Conservation (phyloP, 2,888 invertebrate genomes). For the Ephialtes manifestator region DNA sequence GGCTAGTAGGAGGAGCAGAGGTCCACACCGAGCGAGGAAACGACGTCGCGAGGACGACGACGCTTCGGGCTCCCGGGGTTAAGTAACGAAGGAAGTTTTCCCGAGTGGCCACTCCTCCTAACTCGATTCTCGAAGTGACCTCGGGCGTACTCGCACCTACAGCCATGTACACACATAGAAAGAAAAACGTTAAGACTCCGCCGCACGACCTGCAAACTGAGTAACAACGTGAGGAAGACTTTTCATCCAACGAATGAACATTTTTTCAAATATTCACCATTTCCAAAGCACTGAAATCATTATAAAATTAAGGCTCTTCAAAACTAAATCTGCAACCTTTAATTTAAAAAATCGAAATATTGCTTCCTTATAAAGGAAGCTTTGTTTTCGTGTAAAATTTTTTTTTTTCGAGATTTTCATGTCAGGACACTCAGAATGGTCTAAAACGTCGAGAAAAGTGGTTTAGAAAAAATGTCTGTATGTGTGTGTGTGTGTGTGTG, state of each 20-base stretch:
- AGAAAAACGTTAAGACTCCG: conserved; percentile 27
- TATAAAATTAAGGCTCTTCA: neutral
- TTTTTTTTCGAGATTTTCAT: too few relatives aligned
- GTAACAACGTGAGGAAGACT: neutral
- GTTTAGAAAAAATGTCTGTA: too few relatives aligned
- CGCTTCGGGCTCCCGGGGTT: conserved; percentile 62
- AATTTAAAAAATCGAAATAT: neutral
- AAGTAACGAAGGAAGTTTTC: conserved; percentile 71
- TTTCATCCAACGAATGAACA: conserved; percentile 6
- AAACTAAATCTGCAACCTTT: neutral
- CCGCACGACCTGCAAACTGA: conserved; percentile 16
- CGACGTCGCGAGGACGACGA: conserved; percentile 56
- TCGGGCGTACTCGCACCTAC: conserved; percentile 48
- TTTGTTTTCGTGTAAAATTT: too few relatives aligned
- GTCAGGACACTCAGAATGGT: too few relatives aligned
- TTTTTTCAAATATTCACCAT: neutral
- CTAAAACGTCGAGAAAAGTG: too few relatives aligned
- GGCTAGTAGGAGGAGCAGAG: conserved; percentile 10
- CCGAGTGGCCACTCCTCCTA: conserved; percentile 71
- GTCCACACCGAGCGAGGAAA: conserved; percentile 52
- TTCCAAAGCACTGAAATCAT: neutral
- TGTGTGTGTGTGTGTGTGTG: too few relatives aligned
- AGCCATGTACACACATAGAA: conserved; percentile 13
- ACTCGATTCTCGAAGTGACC: conserved; percentile 71
- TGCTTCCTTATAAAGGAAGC: too few relatives aligned